These are phyloP conservation scores for Megaceryle torquata DNA, from an alignment of 2,113 vertebrate genomes.

Conservation along the genomic window DNA sequence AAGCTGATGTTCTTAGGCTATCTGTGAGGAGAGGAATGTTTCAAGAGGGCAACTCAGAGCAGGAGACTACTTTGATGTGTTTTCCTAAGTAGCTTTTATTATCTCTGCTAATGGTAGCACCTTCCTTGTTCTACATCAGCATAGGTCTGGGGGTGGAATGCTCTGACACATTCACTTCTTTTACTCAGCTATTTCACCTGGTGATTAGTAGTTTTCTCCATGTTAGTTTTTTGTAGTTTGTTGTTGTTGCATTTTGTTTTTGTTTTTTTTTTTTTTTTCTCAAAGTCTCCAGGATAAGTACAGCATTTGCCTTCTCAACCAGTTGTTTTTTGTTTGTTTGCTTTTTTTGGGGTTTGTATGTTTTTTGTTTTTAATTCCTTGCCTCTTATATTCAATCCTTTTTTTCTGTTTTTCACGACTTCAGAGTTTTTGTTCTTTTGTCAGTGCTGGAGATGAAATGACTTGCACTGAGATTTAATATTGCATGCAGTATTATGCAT, in stretches of 20 bases:
- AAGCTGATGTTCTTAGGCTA: not conserved
- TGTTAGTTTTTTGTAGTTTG: too few relatives aligned
- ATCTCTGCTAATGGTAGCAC: not conserved
- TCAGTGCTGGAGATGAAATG: not conserved
- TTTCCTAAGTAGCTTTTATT: not conserved
- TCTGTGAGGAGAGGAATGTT: not conserved
- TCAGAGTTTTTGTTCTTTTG: not conserved
- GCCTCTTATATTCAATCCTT: not conserved
- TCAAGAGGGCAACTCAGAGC: not conserved
- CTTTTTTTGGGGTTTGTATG: too few relatives aligned
- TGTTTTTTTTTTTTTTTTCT: not conserved
- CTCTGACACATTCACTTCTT: not conserved
- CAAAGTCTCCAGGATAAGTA: not conserved
- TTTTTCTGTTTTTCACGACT: not conserved
- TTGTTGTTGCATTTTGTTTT: too few relatives aligned
- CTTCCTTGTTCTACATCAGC: not conserved
- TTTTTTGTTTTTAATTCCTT: not conserved
- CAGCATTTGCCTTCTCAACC: not conserved
- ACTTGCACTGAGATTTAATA: not conserved
- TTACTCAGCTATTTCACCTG: not conserved
- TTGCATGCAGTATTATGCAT: not conserved
- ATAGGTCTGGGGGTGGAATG: not conserved
- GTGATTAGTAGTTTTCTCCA: not conserved
- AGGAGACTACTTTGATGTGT: not conserved
- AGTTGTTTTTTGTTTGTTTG: not conserved